phyloP scores from a whole-genome alignment of 2,113 vertebrate genomes.

The Bambusicola thoracicus region DNA sequence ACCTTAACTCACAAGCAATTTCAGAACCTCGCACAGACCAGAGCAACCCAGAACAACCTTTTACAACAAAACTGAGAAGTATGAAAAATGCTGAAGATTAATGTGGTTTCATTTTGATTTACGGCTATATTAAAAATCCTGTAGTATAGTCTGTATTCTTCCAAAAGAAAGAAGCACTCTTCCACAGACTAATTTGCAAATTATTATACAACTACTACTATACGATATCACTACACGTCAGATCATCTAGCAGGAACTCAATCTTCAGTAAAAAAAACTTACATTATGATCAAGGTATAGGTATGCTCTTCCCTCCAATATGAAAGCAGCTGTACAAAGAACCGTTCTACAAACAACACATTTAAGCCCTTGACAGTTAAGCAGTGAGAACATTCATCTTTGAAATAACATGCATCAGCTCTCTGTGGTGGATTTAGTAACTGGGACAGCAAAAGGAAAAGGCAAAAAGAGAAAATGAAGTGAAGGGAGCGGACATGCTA shows the following conservation, averaged over 20 bases:
- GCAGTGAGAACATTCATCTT: background rate
- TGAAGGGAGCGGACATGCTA: background rate
- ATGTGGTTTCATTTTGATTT: rapidly evolving
- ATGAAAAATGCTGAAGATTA: no score
- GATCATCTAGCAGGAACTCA: background rate
- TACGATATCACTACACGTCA: background rate
- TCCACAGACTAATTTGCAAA: background rate
- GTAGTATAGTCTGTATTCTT: background rate
- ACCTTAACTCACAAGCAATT: background rate
- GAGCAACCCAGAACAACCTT: background rate
- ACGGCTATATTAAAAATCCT: background rate
- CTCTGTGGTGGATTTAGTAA: background rate
- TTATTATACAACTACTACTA: background rate
- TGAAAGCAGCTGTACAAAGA: background rate
- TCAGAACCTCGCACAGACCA: background rate
- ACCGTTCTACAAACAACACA: background rate
- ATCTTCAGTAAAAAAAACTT: background rate
- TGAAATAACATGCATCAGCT: background rate
- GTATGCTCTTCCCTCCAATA: background rate
- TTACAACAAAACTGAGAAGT: background rate
- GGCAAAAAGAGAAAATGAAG: background rate
- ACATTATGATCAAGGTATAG: background rate
- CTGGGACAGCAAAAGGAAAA: background rate
- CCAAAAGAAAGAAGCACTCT: background rate
- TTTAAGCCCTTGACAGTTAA: background rate